phyloP scores from a whole-genome alignment of 1,140 invertebrate species.

The Polyergus mexicanus region DNA sequence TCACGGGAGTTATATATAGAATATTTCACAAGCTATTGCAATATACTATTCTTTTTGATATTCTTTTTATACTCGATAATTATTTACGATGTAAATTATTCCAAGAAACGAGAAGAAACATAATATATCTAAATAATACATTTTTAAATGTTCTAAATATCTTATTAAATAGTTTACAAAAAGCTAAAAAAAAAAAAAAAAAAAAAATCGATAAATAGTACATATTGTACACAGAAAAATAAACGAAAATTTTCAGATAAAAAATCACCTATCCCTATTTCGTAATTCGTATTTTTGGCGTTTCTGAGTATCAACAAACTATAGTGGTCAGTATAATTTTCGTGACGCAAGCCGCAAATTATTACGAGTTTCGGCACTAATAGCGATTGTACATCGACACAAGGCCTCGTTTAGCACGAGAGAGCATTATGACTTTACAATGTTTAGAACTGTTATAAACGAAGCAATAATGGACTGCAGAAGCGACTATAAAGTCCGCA shows the following conservation, averaged over 20 bases:
- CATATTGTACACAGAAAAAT: background rate
- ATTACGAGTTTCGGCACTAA: conserved; percentile 79
- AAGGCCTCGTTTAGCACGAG: conserved; percentile 81
- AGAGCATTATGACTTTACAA: conserved; percentile 83
- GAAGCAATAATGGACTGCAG: conserved; percentile 86
- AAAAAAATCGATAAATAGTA: too few species aligned
- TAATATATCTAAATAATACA: background rate
- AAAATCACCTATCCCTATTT: background rate
- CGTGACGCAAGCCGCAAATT: conserved; percentile 81
- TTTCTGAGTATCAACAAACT: conserved; percentile 48
- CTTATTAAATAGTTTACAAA: background rate
- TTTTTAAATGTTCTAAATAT: background rate
- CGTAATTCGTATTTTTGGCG: conserved; percentile 44
- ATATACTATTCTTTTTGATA: background rate
- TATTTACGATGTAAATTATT: background rate
- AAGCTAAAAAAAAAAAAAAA: background rate
- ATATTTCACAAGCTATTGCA: background rate
- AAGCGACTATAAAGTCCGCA: conserved; percentile 81
- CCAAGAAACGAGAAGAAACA: background rate
- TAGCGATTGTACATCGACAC: conserved; percentile 78
- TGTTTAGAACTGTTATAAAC: conserved; percentile 86
- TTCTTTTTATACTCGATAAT: too few species aligned
- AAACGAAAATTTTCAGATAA: background rate
- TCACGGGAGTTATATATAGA: background rate
- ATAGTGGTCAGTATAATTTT: conserved; percentile 66